Conservation (phyloP, 92 coral and sea anemone genomes). For the Paramuricea clavata region DNA sequence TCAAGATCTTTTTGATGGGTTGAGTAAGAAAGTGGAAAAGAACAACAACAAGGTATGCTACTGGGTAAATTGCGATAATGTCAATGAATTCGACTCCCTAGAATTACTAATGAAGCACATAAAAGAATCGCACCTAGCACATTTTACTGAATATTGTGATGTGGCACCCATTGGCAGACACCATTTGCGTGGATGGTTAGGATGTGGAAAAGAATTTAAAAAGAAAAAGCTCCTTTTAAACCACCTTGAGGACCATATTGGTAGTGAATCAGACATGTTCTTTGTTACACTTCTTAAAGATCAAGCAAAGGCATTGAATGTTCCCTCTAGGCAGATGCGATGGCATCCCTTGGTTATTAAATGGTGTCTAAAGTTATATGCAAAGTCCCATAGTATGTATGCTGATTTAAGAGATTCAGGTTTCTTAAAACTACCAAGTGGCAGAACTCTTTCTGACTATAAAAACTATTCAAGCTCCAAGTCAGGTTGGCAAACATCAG, state of each 20-base stretch:
- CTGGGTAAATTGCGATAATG: slow-evolving; percentile 40
- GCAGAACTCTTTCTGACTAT: not conserved
- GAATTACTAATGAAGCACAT: not conserved
- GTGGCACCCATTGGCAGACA: slow-evolving; percentile 5
- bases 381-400: no score
- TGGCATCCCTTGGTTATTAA: slow-evolving; percentile 32
- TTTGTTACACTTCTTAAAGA: slow-evolving; percentile 4
- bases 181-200: slow-evolving; percentile 7
- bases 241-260: slow-evolving; percentile 1
- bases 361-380: slow-evolving; percentile 32
- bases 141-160: not conserved
- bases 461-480: not conserved
- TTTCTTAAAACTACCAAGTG: not conserved
- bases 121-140: not conserved
- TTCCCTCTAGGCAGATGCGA: slow-evolving; percentile 55
- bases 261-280: slow-evolving; percentile 13
- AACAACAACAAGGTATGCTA: slow-evolving; percentile 27
- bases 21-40: slow-evolving; percentile 28
- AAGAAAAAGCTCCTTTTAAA: slow-evolving; percentile 30
- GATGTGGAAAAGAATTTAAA: slow-evolving; percentile 29
- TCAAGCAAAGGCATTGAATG: slow-evolving; percentile 45
- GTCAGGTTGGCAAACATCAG: not conserved
- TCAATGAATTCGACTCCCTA: slow-evolving; percentile 8
- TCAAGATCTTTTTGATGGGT: slow-evolving; percentile 28
- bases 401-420: not conserved